Percentiles rank a stretch among this genome's conserved stretches.
These are phyloP conservation scores for Haemorhous mexicanus DNA, from an alignment of 2,113 vertebrate genomes.

Conservation along the genomic window DNA sequence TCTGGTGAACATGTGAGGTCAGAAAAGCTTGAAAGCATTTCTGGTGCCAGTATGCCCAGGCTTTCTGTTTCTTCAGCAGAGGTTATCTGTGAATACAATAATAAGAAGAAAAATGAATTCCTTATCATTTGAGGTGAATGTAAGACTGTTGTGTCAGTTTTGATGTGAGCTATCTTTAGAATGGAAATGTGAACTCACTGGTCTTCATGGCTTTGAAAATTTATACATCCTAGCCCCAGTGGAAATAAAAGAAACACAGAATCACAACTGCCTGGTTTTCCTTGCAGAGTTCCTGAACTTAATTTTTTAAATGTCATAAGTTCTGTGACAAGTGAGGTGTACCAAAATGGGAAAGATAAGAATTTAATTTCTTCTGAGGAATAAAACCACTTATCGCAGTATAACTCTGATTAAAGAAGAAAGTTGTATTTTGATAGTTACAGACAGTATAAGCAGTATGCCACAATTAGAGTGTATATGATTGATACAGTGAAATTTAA, in stretches of 20 bases:
- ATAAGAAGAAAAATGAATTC: background rate
- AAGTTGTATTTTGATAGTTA: background rate
- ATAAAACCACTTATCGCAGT: background rate
- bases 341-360: background rate
- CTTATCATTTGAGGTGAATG: background rate
- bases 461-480: background rate
- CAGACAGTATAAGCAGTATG: background rate
- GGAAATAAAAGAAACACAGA: background rate
- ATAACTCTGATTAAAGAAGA: background rate
- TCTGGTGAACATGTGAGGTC: background rate
- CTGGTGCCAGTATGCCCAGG: background rate
- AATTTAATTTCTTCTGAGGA: conserved; percentile 23
- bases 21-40: background rate
- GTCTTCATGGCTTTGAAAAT: background rate
- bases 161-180: background rate
- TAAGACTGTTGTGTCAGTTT: background rate
- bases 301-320: background rate
- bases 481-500: background rate
- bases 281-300: background rate
- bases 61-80: background rate
- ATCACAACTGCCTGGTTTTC: background rate
- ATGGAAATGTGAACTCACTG: background rate
- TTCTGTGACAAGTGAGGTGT: background rate
- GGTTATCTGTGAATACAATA: background rate
- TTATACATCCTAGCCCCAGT: background rate